Base-by-base conservation (phyloP, 2,888 invertebrate genomes). In the Athalia cordata region DNA sequence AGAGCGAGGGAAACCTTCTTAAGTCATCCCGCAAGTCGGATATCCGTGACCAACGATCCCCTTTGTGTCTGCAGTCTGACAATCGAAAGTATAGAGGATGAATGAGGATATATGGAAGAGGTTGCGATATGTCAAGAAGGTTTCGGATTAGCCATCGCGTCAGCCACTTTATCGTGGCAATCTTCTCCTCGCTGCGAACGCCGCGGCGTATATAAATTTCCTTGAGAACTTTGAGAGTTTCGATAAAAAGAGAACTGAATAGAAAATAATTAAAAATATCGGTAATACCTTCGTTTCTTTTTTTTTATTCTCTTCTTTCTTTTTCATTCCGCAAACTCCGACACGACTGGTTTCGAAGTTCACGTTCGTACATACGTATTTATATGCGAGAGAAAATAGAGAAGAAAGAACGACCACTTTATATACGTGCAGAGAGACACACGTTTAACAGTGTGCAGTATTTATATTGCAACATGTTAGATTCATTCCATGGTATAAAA, bases 101-200 rank as follows among this genome's bases (percentile, higher is more conserved):
- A 13, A 57, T 8, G 6, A 57, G 11, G 55, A 55, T 4, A 4
- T 9, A n/a, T n/a, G 55, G 7, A 9, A 11, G n/a, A 47, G 52
- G 11, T 9, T 29, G 52, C 45, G 57, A 59, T 59, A 59, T 72
- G 57, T 59, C 57, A 72, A 72, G 11, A 15, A 72, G 72, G 57
- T 59, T 47, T 59, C 8, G 59, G 72, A 72, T 72, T 72, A 72
- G 47, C n/a, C 72, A n/a, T 72, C 45, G 59, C 47, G 4, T 11
- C 47, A 57, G 59, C 72, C 72, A 47, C 59, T 72, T 72, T 11
- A 59, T 15, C 72, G 72, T 47, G 8, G 9, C 72, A 59, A 72
- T 72, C 52, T 72, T 72, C 45, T 29, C 45, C 15, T 55, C 72
- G 15, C 4, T 72, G 8, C 47, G 9, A 11, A 29, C 9, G 1